Evolutionary conservation across 2,113 vertebrate genomes (phyloP).

Genomic region (Geococcyx californianus): DNA sequence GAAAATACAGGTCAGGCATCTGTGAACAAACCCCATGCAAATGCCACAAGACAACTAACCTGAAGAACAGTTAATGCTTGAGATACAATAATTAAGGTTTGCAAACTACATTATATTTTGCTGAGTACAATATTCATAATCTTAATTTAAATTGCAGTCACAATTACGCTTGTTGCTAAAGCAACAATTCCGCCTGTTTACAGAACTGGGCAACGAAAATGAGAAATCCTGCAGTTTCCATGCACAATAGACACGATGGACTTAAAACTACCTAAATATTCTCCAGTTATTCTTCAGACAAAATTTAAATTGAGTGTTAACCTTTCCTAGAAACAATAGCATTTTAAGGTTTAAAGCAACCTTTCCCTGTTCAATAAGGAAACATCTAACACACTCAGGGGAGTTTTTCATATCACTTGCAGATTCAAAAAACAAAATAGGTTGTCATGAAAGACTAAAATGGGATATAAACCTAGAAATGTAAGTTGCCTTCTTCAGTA

Average conservation of each 20-base stretch:
- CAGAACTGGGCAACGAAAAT: neutral
- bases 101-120: neutral
- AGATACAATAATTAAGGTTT: neutral
- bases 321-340: neutral
- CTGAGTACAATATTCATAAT: neutral
- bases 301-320: neutral
- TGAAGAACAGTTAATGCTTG: neutral
- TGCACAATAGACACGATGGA: neutral
- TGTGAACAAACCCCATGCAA: neutral
- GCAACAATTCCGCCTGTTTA: conserved; percentile 10
- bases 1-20: neutral
- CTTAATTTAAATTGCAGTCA: conserved; percentile 25
- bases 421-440: neutral
- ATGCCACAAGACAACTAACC: neutral
- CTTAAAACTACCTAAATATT: neutral
- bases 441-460: neutral
- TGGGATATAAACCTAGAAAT: neutral
- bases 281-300: neutral
- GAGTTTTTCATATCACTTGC: neutral
- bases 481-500: neutral
- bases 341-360: neutral
- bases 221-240: neutral
- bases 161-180: conserved; percentile 45
- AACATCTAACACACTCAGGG: neutral
- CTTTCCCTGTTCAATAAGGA: neutral